These are phyloP conservation scores for Microplitis manilae DNA, from an alignment of 2,888 invertebrate genomes.

Conservation along the genomic window DNA sequence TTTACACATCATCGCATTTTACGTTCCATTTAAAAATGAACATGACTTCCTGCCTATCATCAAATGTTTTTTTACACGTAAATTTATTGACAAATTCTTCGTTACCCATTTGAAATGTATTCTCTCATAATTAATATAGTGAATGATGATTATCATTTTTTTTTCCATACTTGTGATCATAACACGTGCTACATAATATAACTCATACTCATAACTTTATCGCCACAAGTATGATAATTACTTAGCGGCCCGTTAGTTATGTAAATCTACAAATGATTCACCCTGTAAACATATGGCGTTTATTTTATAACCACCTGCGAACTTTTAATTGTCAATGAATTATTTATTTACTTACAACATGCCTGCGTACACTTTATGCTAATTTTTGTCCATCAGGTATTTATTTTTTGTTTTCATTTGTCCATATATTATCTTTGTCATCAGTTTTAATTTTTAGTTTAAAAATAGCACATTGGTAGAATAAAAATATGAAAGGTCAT, in stretches of 20 bases:
- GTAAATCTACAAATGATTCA: conserved; percentile 68
- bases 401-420: not conserved
- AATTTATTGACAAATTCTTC: not conserved
- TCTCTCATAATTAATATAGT: not conserved
- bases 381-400: conserved; percentile 9
- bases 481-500: not conserved
- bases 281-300: conserved; percentile 64
- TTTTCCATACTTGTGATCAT: conserved; percentile 27
- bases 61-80: not conserved
- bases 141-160: not conserved
- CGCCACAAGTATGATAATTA: conserved; percentile 57
- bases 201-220: conserved; percentile 64
- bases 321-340: conserved; percentile 64
- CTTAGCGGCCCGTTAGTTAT: conserved; percentile 62
- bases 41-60: not conserved
- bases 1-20: not conserved
- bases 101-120: not conserved
- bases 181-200: conserved; percentile 54
- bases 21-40: not conserved
- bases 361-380: conserved; percentile 40
- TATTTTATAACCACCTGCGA: conserved; percentile 66
- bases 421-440: not conserved
- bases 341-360: conserved; percentile 57
- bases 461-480: not conserved
- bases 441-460: not conserved